Base-by-base conservation (phyloP, 2,888 invertebrate genomes). In the Scaptodrosophila latifasciaeformis region DNA sequence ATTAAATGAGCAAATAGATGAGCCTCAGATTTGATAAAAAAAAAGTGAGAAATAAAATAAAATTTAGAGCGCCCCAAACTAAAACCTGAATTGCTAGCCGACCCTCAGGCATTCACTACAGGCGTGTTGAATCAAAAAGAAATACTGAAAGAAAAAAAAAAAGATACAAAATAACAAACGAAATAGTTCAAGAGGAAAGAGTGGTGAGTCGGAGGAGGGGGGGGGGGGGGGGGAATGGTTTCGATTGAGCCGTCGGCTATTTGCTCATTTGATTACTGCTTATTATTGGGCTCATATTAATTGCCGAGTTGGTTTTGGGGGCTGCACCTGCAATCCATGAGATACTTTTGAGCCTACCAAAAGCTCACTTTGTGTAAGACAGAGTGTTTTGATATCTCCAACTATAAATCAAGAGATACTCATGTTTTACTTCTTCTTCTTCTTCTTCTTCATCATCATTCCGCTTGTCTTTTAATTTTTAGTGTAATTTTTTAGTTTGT, bases 1-100 rank as follows among this genome's bases (percentile, higher is more conserved):
- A 78, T 79, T 55, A 76, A 79, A 74, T 77, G 68, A 63, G 62
- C 65, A 72, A 74, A 77, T 72, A 77, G 65, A 27, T 35, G 40
- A 29, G 2, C 13, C 13, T 6, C 15, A 7, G 30, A 44, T 31
- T 2, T 15, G 5, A 34, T 29, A n/a, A 29, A 44, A 18, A 13
- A 21, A 13, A 42, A 37, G 37, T 15, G 13, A 4, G 46, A 59
- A 13, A 10, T 24, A 24, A 29, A 44, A 17, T 30, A 27, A 49
- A 51, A 61, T 59, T 35, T 67, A 34, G 62, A 55, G 59, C 74
- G 74, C 64, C 61, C 61, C 54, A 56, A 70, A 53, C 60, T n/a
- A n/a, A n/a, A n/a, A n/a, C n/a, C n/a, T n/a, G n/a, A n/a, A n/a
- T n/a, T n/a, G n/a, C n/a, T n/a, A n/a, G n/a, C n/a, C n/a, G n/a